phyloP scores from a whole-genome alignment of 2,797 vertebrate genomes.

The Scyliorhinus canicula region DNA sequence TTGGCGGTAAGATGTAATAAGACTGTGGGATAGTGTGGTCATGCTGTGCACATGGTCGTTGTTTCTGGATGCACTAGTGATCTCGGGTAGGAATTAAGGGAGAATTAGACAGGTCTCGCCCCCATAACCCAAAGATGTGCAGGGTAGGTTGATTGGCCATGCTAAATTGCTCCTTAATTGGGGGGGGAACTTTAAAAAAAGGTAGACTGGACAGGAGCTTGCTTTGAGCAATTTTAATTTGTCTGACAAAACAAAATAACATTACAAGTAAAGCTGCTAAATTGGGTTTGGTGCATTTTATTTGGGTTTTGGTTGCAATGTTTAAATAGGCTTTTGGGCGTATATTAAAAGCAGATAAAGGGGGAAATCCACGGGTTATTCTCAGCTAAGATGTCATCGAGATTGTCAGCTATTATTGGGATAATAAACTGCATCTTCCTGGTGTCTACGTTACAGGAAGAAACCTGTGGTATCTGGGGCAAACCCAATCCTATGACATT shows the following conservation, averaged over 20 bases:
- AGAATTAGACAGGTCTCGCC: too few species aligned
- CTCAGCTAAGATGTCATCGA: too few species aligned
- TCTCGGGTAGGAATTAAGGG: neutral
- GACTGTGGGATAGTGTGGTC: neutral
- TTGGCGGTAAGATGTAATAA: too few species aligned
- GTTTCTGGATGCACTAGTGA: neutral
- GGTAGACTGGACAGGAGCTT: too few species aligned
- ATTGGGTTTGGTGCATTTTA: neutral
- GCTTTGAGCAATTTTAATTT: neutral
- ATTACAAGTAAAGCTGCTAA: neutral
- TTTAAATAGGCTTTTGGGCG: neutral
- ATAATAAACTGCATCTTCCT: neutral
- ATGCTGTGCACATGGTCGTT: neutral
- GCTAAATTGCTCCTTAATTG: too few species aligned
- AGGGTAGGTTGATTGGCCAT: too few species aligned
- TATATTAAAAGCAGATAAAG: too few species aligned
- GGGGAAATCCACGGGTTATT: neutral
- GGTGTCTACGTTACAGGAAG: neutral
- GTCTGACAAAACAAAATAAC: neutral
- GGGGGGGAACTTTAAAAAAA: too few species aligned
- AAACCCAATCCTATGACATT: neutral
- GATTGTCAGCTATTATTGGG: neutral
- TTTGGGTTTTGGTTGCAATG: neutral
- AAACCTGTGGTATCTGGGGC: neutral
- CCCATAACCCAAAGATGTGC: too few species aligned